These are phyloP conservation scores for Unio pictorum DNA, from an alignment of 2,888 invertebrate species.

Conservation along the genomic window DNA sequence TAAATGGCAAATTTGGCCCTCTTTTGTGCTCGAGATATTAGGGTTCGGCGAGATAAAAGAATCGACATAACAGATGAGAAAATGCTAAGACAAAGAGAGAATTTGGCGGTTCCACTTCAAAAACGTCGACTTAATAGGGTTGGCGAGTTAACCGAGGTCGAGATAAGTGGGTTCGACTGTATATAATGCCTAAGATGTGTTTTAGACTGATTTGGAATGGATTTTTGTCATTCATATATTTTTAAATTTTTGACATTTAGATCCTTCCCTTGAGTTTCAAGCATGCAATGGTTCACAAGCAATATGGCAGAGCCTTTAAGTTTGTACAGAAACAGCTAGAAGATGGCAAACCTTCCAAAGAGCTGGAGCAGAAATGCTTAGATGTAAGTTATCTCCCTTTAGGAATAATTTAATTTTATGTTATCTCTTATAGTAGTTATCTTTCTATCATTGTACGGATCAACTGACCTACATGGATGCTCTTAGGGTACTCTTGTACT, in stretches of 20 bases:
- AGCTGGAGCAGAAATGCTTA: slow-evolving; percentile 42
- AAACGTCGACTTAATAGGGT: too few species aligned
- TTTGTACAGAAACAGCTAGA: slow-evolving; percentile 84
- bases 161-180: too few species aligned
- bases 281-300: slow-evolving; percentile 85
- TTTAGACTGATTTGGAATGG: not conserved
- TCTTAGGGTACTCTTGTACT: too few species aligned
- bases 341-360: slow-evolving; percentile 80
- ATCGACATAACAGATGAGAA: too few species aligned
- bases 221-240: not conserved
- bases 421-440: not conserved
- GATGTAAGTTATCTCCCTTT: slow-evolving; percentile 30
- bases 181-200: not conserved
- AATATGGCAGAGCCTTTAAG: slow-evolving; percentile 87
- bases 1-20: too few species aligned
- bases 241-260: slow-evolving; percentile 37
- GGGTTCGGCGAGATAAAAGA: too few species aligned
- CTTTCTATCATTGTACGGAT: too few species aligned
- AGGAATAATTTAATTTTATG: not conserved
- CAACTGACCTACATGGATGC: too few species aligned
- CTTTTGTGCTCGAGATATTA: too few species aligned
- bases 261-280: slow-evolving; percentile 75
- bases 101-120: too few species aligned
- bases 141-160: too few species aligned
- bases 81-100: too few species aligned